Conservation (phyloP, 2,797 vertebrate species). For the Anas acuta region DNA sequence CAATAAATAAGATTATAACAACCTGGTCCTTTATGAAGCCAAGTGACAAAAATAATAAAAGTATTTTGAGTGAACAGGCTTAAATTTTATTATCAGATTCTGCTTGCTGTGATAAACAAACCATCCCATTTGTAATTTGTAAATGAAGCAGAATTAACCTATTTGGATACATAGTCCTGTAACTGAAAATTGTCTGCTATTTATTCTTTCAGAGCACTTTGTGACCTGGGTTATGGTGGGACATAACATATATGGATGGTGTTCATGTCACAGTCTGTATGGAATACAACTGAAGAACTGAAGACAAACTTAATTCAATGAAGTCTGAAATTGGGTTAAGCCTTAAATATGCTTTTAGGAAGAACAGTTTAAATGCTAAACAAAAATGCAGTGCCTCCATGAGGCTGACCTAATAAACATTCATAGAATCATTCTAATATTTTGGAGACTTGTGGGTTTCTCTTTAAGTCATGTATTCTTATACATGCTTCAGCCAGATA, state of each 20-base stretch:
- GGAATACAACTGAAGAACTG: background rate
- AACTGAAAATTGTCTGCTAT: background rate
- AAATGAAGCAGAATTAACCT: conserved; percentile 10
- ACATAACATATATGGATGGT: background rate
- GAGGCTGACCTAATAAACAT: background rate
- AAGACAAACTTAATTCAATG: background rate
- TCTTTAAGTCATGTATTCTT: background rate
- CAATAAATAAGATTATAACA: background rate
- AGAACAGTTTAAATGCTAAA: background rate
- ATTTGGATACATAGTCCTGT: background rate
- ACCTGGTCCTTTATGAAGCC: background rate
- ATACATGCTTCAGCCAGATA: background rate
- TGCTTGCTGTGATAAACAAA: conserved; percentile 39
- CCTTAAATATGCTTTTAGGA: background rate
- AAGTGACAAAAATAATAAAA: background rate
- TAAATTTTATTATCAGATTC: background rate
- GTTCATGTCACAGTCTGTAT: background rate
- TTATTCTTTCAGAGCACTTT: background rate
- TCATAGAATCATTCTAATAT: background rate
- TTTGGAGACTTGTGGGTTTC: background rate
- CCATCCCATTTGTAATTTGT: background rate
- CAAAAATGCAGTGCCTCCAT: background rate
- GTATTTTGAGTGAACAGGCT: conserved; percentile 13
- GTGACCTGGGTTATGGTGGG: background rate
- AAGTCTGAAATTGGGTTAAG: background rate